Evolutionary conservation across 2,888 invertebrate genomes (phyloP), one percentile per base, ranked within the genome.

Genomic region (Cephus runcator): DNA sequence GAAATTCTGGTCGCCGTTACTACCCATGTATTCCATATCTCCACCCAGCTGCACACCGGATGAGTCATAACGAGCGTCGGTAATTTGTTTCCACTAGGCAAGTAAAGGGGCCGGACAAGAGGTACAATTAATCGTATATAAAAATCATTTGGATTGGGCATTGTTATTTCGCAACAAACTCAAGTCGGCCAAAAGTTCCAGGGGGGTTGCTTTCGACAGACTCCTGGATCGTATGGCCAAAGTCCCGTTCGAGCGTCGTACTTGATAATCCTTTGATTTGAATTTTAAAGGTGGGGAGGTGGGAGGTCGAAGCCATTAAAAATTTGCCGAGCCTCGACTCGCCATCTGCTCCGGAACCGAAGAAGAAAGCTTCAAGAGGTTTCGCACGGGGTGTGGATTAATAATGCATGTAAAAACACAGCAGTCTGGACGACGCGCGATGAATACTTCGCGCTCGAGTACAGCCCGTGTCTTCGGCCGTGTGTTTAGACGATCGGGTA

Each of bases 271-370:
- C 79, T 79, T 76, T 76, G 69, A 76, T 79, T 76, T 74, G 73
- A 76, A 71, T 79, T 79, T 76, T 73, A 40, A 40, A 15, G 15
- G 4, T 0, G 36, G 15, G 40, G 4, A 4, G 12, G 36, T 4
- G 1, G 4, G 12, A 79, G 76, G 76, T 36, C 76, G 79, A 79
- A 76, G 76, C 79, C 76, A 79, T 84, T 77, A 80, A 78, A 79
- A 79, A 79, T 84, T 79, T 75, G 75, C 73, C 71, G 80, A 82
- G 79, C 79, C 76, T 77, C 76, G 73, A 80, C 81, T 85, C 83
- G 82, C 88, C 89, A 89, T 87, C 88, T 89, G 89, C 87, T 86
- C 83, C 86, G 86, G 86, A 87, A 87, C 84, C 83, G 82, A 85
- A 85, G 83, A 84, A 87, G 86, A 86, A 84, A 83, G 85, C 84